A percentile compares a stretch with the other conserved stretches of the same genome.
Evolutionary conservation across 2,888 invertebrate genomes (phyloP).

Genomic region (Drosophila cyrtoloma): DNA sequence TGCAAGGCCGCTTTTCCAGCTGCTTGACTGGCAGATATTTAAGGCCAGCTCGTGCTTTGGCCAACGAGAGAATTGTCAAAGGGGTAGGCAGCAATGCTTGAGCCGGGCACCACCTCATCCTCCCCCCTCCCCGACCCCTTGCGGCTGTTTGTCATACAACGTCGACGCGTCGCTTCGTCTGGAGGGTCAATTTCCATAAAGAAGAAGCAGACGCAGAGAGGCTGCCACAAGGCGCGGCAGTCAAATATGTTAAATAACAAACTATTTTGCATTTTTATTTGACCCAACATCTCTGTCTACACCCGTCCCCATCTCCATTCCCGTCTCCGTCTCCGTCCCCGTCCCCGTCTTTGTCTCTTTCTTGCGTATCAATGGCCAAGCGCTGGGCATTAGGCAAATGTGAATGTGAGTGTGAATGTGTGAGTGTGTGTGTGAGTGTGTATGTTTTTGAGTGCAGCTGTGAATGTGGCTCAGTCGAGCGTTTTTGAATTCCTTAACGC

Average conservation of each 20-base stretch:
- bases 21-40: slow-evolving; percentile 70
- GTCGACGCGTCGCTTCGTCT: slow-evolving; percentile 42
- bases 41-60: slow-evolving; percentile 48
- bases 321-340: not conserved
- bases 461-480: slow-evolving; percentile 48
- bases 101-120: not conserved
- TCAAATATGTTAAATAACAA: slow-evolving; percentile 80
- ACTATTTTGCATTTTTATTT: slow-evolving; percentile 79
- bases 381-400: slow-evolving; percentile 68
- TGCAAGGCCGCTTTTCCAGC: slow-evolving; percentile 58
- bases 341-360: not conserved
- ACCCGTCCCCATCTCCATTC: not conserved
- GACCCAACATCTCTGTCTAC: slow-evolving; percentile 10
- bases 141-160: slow-evolving; percentile 63
- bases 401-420: slow-evolving; percentile 24
- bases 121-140: not conserved
- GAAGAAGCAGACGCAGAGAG: slow-evolving; percentile 18
- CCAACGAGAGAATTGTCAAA: slow-evolving; percentile 69
- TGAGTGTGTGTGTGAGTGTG: slow-evolving; percentile 12
- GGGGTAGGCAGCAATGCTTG: slow-evolving; percentile 34
- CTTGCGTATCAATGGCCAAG: slow-evolving; percentile 60
- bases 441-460: slow-evolving; percentile 14
- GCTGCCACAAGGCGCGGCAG: slow-evolving; percentile 27
- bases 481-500: slow-evolving; percentile 66
- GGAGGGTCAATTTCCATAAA: slow-evolving; percentile 68